Base-by-base conservation (phyloP, 2,888 invertebrate species). In the Acrobasis repandana region DNA sequence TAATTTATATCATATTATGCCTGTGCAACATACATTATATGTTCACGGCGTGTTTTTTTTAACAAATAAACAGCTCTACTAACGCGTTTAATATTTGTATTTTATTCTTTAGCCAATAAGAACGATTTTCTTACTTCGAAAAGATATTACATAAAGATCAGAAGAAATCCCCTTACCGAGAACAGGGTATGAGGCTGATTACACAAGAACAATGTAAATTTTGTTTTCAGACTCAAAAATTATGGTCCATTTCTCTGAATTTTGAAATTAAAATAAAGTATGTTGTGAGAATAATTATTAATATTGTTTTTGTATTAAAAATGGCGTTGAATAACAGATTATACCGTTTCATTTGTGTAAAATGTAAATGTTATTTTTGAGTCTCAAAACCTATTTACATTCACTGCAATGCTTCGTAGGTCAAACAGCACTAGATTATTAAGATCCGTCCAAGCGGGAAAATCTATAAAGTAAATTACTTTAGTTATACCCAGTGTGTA, bases 371-470 rank as follows among this genome's bases (percentile, higher is more conserved):
- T 9, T 18, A 54, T 56, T 56, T 56, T 66, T 61, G 58, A 56
- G 59, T 43, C 61, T 63, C 43, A 60, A 63, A 64, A 66, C 62
- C 11, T 33, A 56, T 58, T 60, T 49, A 65, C 36, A 54, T 58
- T 14, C 62, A 65, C 63, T 63, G 60, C 63, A 63, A 66, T 58
- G 72, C 72, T 75, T 74, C 62, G 68, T 75, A 72, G 75, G 66
- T 69, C 69, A 71, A 16, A 71, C 75, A 79, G 74, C 72, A 73
- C 77, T 85, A 85, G 79, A 78, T 68, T 76, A 81, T 78, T 83
- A 77, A 81, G 79, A 78, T 88, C 87, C 90, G 89, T 90, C 89
- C 89, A 89, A 77, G 80, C 88, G 88, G 89, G 84, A 82, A 80
- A 78, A 71, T 79, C 75, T 80, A 77, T 77, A 74, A 74, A 74